phyloP scores from a whole-genome alignment of 37 sponge, comb jelly and placozoan genomes.

The Cladorhizidae sp. region DNA sequence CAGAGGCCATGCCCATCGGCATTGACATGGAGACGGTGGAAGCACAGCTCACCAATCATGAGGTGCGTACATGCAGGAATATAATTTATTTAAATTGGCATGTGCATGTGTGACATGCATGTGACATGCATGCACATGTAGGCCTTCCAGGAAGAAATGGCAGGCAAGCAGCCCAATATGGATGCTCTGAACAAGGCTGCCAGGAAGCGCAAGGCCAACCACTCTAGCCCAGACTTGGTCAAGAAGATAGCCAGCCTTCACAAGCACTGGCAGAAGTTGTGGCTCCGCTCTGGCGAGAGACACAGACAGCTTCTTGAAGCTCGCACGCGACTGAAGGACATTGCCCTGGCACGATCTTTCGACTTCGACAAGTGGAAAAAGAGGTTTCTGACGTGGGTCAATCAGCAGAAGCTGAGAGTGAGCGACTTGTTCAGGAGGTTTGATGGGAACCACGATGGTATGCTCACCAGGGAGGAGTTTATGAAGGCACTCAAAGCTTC shows the following conservation, averaged over 20 bases:
- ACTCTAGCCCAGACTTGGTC: conserved; percentile 56
- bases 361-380: conserved; percentile 81
- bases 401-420: conserved; percentile 77
- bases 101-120: no score
- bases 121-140: conserved; percentile 4
- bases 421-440: conserved; percentile 77
- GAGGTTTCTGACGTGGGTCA: conserved; percentile 72
- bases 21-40: conserved; percentile 67
- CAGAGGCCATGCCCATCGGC: conserved; percentile 69
- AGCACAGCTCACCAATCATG: conserved; percentile 69
- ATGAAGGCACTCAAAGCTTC: conserved; percentile 77
- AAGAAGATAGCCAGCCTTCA: conserved; percentile 67
- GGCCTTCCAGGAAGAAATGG: conserved; percentile 83
- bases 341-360: conserved; percentile 66
- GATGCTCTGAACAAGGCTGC: conserved; percentile 74
- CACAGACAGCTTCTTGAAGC: conserved; percentile 75
- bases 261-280: conserved; percentile 77
- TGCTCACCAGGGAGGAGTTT: conserved; percentile 78
- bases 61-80: no score
- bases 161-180: conserved; percentile 76
- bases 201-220: conserved; percentile 20
- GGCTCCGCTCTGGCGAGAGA: conserved; percentile 65
- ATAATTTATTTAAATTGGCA: no score
- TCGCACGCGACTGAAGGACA: conserved; percentile 59
- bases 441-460: conserved; percentile 83